Conservation (phyloP, 2,113 vertebrate genomes). For the Papio anubis region DNA sequence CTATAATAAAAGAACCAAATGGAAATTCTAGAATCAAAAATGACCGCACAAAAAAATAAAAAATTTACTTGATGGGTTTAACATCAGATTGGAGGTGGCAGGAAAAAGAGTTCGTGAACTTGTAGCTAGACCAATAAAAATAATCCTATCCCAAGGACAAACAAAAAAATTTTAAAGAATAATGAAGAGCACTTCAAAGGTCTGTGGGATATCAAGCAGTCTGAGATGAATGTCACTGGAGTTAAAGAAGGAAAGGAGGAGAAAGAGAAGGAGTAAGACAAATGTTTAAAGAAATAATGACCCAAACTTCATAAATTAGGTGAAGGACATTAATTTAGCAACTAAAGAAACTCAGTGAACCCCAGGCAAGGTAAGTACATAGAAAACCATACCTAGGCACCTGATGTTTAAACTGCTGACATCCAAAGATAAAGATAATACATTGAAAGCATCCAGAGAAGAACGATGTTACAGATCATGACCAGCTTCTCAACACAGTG, state of each 20-base stretch:
- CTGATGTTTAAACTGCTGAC: background rate
- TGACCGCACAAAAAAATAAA: background rate
- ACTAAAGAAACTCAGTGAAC: background rate
- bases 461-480: too few species aligned
- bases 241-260: background rate
- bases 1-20: background rate
- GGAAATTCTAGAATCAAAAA: background rate
- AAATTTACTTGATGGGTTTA: background rate
- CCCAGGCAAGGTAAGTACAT: background rate
- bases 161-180: background rate
- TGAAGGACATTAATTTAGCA: background rate
- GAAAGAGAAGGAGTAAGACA: background rate
- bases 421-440: background rate
- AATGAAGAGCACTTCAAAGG: background rate
- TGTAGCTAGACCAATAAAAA: background rate
- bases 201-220: background rate
- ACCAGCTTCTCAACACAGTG: background rate
- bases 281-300: background rate
- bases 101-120: background rate
- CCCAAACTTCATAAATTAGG: background rate
- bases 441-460: background rate
- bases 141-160: background rate
- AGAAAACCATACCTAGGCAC: background rate
- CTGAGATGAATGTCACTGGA: too few species aligned
- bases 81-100: background rate